Evolutionary conservation across 2,113 vertebrate species (phyloP).

Genomic region (Vulpes ferrilata): DNA sequence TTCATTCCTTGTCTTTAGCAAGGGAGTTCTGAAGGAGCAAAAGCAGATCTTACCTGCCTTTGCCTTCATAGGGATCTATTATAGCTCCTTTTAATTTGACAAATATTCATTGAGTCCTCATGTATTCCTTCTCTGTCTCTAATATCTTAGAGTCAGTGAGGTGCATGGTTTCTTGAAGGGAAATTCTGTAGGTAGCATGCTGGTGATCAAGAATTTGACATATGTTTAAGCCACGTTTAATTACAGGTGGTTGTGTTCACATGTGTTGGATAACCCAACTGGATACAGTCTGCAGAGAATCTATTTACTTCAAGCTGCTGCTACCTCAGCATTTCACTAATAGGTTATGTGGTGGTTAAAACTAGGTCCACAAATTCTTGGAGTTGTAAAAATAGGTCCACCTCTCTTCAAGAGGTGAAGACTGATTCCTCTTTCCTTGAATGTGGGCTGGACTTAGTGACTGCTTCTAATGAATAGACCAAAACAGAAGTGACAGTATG

Average conservation of each 20-base stretch:
- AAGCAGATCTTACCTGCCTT: neutral
- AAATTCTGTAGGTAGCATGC: neutral
- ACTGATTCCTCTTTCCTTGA: neutral
- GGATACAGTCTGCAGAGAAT: slow-evolving; percentile 29
- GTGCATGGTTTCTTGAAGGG: neutral
- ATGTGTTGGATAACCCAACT: neutral
- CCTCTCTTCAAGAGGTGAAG: neutral
- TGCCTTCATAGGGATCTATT: neutral
- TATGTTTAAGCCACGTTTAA: slow-evolving; percentile 39
- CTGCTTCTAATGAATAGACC: slow-evolving; percentile 34
- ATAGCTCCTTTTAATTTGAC: slow-evolving; percentile 50
- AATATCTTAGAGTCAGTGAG: neutral
- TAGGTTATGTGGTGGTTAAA: slow-evolving; percentile 14
- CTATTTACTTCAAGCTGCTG: slow-evolving; percentile 40
- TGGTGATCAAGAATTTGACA: slow-evolving; percentile 15
- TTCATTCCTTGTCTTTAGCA: neutral
- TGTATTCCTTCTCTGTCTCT: slow-evolving; percentile 19
- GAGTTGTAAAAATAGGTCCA: neutral
- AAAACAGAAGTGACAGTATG: neutral
- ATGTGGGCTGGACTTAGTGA: neutral
- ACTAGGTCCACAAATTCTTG: neutral
- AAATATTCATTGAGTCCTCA: slow-evolving; percentile 2
- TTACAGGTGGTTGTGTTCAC: slow-evolving; percentile 15
- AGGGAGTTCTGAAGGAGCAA: slow-evolving; percentile 37
- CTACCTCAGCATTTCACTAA: slow-evolving; percentile 6